These are phyloP conservation scores for Micromys minutus DNA, from an alignment of 2,113 vertebrate genomes.

Conservation along the genomic window DNA sequence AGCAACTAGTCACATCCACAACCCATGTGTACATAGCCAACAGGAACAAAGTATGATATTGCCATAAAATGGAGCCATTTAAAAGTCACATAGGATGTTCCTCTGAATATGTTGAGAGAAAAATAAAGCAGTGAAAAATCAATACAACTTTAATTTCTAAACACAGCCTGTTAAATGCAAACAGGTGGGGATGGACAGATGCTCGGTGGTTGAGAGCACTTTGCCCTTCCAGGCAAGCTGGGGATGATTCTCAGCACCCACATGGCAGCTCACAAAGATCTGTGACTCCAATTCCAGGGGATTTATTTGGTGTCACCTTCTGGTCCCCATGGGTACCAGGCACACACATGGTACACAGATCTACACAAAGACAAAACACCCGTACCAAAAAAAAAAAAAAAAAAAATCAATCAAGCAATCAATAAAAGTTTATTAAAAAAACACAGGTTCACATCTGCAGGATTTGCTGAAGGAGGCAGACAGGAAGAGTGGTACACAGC, in stretches of 20 bases:
- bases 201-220: background rate
- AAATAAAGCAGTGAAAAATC: constrained; percentile 47
- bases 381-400: too few relatives aligned
- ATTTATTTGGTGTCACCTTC: background rate
- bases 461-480: background rate
- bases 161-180: constrained; percentile 9
- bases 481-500: background rate
- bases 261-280: background rate
- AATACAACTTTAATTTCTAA: constrained; percentile 32
- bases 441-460: background rate
- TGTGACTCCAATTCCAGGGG: background rate
- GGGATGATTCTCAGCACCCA: background rate
- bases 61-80: background rate
- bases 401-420: background rate
- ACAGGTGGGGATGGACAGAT: background rate
- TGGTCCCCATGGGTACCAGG: background rate
- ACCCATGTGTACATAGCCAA: background rate
- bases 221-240: background rate
- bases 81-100: constrained; percentile 36
- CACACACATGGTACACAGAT: background rate
- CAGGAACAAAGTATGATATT: background rate
- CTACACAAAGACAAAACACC: background rate
- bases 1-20: too few relatives aligned
- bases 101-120: background rate
- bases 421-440: background rate